phyloP scores from a whole-genome alignment of 1,140 invertebrate species.

The Drosophila tani region DNA sequence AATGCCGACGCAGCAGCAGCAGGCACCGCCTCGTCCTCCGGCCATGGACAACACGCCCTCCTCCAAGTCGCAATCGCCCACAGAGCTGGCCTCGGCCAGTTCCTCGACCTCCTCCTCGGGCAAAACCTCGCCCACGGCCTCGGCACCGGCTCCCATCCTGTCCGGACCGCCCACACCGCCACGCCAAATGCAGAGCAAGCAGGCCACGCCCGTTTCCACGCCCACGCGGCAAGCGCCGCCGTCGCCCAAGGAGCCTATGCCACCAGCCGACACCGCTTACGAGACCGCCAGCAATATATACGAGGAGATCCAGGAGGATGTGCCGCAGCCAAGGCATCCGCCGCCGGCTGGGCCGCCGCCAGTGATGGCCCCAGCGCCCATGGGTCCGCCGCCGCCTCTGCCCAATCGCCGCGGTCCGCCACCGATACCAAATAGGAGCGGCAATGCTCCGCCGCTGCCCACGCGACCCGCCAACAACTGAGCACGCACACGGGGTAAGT shows the following conservation, averaged over 20 bases:
- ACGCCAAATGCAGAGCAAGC: slow-evolving; percentile 73
- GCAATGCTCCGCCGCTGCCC: slow-evolving; percentile 77
- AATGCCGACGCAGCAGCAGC: slow-evolving; percentile 85
- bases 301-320: slow-evolving; percentile 80
- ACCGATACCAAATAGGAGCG: slow-evolving; percentile 88
- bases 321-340: slow-evolving; percentile 72
- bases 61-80: slow-evolving; percentile 79
- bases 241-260: slow-evolving; percentile 24
- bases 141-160: slow-evolving; percentile 16
- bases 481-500: slow-evolving; percentile 48
- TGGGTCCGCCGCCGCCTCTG: slow-evolving; percentile 87
- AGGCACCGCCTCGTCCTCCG: slow-evolving; percentile 82
- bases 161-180: slow-evolving; percentile 76
- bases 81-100: slow-evolving; percentile 56
- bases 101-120: slow-evolving; percentile 68
- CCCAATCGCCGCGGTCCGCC: slow-evolving; percentile 87
- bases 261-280: slow-evolving; percentile 48
- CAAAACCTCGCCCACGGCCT: slow-evolving; percentile 61
- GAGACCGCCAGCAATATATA: slow-evolving; percentile 73
- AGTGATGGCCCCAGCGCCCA: slow-evolving; percentile 56
- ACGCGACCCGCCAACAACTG: slow-evolving; percentile 78
- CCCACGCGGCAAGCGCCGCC: slow-evolving; percentile 66
- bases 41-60: slow-evolving; percentile 80
- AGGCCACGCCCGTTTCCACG: slow-evolving; percentile 69
- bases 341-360: slow-evolving; percentile 61